Conservation (phyloP, 2,888 invertebrate species). For the Sarcophaga subvicina region DNA sequence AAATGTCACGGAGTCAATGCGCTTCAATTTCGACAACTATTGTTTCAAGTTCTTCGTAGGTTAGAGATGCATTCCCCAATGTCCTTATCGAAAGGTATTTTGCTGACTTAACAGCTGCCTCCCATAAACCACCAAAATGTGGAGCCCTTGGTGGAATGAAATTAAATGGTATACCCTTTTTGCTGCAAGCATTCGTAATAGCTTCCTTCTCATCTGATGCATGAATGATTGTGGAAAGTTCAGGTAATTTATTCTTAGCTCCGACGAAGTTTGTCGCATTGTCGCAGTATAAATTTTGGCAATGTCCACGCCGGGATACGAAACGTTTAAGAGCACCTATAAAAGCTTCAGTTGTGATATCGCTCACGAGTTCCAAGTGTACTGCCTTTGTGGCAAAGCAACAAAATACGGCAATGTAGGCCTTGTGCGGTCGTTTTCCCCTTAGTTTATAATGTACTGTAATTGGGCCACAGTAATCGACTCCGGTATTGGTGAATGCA, state of each 20-base stretch:
- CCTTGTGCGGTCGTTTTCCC: no score
- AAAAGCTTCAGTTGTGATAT: constrained; percentile 54
- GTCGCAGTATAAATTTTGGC: constrained; percentile 26
- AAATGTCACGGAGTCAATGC: constrained; percentile 60
- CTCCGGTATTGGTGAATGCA: constrained; percentile 31
- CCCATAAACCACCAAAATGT: no score
- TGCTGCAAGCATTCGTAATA: no score
- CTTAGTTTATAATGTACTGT: background rate
- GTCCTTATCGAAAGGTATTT: no score
- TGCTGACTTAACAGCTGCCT: no score
- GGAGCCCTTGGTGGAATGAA: no score
- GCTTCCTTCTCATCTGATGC: no score
- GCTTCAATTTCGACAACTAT: constrained; percentile 70
- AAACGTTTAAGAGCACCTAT: background rate
- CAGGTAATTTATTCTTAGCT: constrained; percentile 37
- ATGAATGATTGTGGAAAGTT: constrained; percentile 5
- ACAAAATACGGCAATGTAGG: no score
- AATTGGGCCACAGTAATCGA: constrained; percentile 48
- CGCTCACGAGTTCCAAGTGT: constrained; percentile 46
- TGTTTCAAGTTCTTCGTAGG: constrained; percentile 8
- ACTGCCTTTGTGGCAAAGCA: background rate
- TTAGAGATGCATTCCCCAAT: no score
- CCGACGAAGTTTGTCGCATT: constrained; percentile 32
- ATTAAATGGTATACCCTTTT: constrained; percentile 13
- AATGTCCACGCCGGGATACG: constrained; percentile 25